These are phyloP conservation scores for Falco rusticolus DNA, from an alignment of 2,797 vertebrate genomes.

Conservation along the genomic window DNA sequence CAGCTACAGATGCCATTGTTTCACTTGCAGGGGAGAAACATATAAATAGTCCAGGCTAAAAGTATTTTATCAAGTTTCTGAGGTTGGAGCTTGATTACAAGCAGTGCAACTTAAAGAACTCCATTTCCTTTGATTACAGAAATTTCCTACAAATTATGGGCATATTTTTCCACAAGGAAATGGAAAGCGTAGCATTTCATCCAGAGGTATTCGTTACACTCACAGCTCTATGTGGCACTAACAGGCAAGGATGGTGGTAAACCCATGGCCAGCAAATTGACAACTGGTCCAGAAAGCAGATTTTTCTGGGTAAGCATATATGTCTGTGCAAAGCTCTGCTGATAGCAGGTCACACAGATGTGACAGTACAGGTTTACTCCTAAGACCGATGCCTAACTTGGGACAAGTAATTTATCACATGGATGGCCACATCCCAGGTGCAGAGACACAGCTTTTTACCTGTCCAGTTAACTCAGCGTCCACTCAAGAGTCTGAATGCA, in stretches of 20 bases:
- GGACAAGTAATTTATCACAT: neutral
- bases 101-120: neutral
- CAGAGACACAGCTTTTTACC: neutral
- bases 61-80: neutral
- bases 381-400: neutral
- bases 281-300: neutral
- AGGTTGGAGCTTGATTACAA: neutral
- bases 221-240: neutral
- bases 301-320: neutral
- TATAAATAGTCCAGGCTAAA: neutral
- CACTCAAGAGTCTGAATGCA: neutral
- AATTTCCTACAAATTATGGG: neutral
- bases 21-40: neutral
- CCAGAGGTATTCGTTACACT: neutral
- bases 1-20: slow-evolving; percentile 2
- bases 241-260: neutral
- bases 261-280: neutral
- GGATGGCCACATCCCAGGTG: no score
- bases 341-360: neutral
- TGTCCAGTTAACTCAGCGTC: neutral
- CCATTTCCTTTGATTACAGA: neutral
- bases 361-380: neutral
- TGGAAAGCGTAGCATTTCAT: neutral
- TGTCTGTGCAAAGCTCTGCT: neutral
- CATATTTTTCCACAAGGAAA: neutral